Evolutionary conservation across 2,113 vertebrate species (phyloP).

Genomic region (Gallinago undulata): DNA sequence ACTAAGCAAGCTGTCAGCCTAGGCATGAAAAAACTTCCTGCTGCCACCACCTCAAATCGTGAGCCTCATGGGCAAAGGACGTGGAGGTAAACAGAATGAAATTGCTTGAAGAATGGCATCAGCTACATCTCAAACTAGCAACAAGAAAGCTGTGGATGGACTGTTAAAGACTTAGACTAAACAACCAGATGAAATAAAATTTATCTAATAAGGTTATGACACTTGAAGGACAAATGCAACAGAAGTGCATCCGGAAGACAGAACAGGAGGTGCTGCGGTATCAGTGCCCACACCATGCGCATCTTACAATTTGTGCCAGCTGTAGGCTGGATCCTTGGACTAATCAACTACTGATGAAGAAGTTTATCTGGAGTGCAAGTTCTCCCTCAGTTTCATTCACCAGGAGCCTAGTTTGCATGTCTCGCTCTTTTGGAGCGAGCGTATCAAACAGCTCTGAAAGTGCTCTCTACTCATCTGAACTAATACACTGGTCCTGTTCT

Average conservation of each 20-base stretch:
- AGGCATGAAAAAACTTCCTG: background rate
- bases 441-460: background rate
- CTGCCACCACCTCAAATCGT: background rate
- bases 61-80: background rate
- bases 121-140: background rate
- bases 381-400: background rate
- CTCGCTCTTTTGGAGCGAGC: background rate
- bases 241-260: background rate
- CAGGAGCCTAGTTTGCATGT: background rate
- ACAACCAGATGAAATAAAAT: background rate
- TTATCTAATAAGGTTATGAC: background rate
- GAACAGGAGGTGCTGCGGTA: background rate
- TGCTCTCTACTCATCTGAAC: background rate
- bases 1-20: background rate
- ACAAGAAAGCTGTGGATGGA: background rate
- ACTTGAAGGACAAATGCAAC: background rate
- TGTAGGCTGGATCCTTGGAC: background rate
- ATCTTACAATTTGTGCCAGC: background rate
- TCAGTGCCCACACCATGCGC: fast-evolving
- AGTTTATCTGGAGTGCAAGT: background rate
- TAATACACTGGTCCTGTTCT: background rate
- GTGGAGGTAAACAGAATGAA: background rate
- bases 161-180: background rate
- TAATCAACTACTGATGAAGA: background rate
- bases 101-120: background rate